Percentiles rank a stretch among this genome's conserved stretches.
phyloP scores from a whole-genome alignment of 2,113 vertebrate genomes.

The Panthera uncia region DNA sequence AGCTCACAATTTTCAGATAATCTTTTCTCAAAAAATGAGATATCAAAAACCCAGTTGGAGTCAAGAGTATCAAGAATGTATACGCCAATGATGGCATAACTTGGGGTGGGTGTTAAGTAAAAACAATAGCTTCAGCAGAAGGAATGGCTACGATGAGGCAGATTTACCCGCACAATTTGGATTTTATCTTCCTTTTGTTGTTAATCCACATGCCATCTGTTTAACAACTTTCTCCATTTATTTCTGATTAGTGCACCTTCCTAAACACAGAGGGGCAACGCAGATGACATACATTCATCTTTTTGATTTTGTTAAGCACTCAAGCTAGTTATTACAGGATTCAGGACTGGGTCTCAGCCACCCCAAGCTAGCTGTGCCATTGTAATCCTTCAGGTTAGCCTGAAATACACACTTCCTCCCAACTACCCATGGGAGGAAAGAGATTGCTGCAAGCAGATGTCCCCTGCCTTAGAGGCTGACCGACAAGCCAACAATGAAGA shows the following conservation, averaged over 20 bases:
- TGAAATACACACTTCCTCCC: neutral
- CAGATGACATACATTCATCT: neutral
- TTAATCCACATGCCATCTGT: neutral
- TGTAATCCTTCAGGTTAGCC: neutral
- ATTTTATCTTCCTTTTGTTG: neutral
- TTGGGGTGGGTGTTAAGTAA: neutral
- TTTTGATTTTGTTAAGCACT: neutral
- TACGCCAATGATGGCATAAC: neutral
- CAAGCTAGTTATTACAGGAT: neutral
- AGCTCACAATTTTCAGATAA: neutral
- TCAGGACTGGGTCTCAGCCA: neutral
- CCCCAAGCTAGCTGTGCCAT: neutral
- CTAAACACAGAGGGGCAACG: slow-evolving; percentile 14
- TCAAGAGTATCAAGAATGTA: neutral
- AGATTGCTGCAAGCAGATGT: neutral
- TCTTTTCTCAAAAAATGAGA: neutral
- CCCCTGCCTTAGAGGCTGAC: neutral
- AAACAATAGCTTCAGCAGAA: neutral
- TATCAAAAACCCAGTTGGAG: neutral
- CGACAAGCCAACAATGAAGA: neutral
- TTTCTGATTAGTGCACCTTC: slow-evolving; percentile 52
- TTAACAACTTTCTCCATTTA: slow-evolving; percentile 28
- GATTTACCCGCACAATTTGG: neutral
- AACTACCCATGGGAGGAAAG: neutral
- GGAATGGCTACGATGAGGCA: neutral